Evolutionary conservation across 2,797 vertebrate genomes (phyloP).

Genomic region (Lepidocolaptes lacrymiger): DNA sequence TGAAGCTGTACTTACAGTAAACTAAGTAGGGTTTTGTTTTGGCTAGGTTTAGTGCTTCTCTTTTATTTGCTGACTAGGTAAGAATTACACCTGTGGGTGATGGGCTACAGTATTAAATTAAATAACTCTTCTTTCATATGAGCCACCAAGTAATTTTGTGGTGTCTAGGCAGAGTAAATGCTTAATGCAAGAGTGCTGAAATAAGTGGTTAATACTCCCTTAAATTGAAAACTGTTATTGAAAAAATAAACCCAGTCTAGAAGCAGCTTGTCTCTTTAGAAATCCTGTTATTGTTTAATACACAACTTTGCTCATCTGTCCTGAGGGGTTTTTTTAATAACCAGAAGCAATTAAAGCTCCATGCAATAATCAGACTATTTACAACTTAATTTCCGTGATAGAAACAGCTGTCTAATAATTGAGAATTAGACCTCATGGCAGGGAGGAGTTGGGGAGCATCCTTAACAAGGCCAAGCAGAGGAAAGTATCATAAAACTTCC

Average conservation of each 20-base stretch:
- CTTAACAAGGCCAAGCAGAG: background rate
- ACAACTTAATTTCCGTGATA: background rate
- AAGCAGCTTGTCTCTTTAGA: background rate
- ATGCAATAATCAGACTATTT: background rate
- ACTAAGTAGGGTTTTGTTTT: background rate
- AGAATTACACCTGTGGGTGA: background rate
- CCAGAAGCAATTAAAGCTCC: background rate
- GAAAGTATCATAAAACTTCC: background rate
- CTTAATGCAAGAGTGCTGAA: background rate
- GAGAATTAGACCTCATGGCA: background rate
- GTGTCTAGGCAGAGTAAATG: background rate
- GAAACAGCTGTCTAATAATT: background rate
- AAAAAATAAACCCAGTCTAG: background rate
- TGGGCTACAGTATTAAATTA: background rate
- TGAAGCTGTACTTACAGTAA: background rate
- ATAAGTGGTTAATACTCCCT: background rate
- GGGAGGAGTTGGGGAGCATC: background rate
- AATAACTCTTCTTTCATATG: background rate
- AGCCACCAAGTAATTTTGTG: background rate
- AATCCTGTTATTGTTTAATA: background rate
- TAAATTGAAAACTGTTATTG: background rate
- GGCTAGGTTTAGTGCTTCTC: background rate
- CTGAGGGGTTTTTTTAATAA: background rate
- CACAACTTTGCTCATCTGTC: background rate
- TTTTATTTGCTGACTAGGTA: background rate